These are phyloP conservation scores for Metellina segmentata DNA, from an alignment of 2,888 invertebrate genomes.

Conservation along the genomic window DNA sequence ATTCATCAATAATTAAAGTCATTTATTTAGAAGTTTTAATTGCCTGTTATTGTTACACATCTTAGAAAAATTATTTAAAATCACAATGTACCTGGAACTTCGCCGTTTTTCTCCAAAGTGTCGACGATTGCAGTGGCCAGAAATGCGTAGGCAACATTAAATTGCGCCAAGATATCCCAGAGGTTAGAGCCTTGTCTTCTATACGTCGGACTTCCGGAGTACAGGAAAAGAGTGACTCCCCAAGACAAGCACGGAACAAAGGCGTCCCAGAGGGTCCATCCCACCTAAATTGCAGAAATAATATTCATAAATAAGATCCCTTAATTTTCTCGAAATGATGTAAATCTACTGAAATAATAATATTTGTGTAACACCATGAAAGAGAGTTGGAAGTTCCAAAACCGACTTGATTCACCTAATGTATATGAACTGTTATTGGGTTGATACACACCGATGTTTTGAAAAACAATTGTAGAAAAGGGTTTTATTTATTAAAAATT, in stretches of 20 bases:
- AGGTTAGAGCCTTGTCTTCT: slow-evolving; percentile 37
- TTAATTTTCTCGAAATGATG: not conserved
- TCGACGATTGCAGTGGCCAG: slow-evolving; percentile 62
- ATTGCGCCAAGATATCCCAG: slow-evolving; percentile 68
- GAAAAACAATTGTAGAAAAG: too few species aligned
- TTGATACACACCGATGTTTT: too few species aligned
- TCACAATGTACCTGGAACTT: slow-evolving; percentile 11
- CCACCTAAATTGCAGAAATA: slow-evolving; percentile 82
- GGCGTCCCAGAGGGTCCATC: slow-evolving; percentile 86
- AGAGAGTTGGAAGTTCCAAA: too few species aligned
- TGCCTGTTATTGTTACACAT: too few species aligned
- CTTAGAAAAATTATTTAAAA: too few species aligned
- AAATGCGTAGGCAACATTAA: slow-evolving; percentile 54
- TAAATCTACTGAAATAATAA: too few species aligned
- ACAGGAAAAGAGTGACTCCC: slow-evolving; percentile 83
- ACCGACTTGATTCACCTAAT: too few species aligned
- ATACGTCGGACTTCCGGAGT: slow-evolving; percentile 84
- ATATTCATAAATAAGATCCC: not conserved
- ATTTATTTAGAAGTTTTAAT: too few species aligned
- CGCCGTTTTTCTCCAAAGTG: slow-evolving; percentile 52
- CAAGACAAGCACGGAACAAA: slow-evolving; percentile 82
- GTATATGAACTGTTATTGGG: too few species aligned
- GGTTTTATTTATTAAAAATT: too few species aligned
- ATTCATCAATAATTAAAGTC: too few species aligned
- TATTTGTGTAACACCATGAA: too few species aligned